Conservation (phyloP, 1,140 invertebrate genomes). For the Harpegnathos saltator region DNA sequence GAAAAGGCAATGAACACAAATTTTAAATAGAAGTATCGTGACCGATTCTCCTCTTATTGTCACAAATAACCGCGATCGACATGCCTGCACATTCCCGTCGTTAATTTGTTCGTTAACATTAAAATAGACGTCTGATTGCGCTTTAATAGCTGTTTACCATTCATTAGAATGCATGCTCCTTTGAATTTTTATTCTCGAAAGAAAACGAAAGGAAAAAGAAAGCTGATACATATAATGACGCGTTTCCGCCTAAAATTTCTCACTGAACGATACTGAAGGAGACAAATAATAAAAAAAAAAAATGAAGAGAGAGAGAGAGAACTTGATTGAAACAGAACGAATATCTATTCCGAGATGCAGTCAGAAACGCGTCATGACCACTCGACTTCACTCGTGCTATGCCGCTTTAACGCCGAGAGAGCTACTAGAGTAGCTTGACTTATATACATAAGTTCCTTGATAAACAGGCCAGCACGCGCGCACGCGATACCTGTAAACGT, state of each 20-base stretch:
- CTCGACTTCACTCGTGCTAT: neutral
- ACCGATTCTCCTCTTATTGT: neutral
- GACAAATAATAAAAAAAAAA: neutral
- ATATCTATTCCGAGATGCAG: neutral
- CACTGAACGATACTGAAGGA: neutral
- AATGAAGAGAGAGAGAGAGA: too few species aligned
- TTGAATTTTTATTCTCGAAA: neutral
- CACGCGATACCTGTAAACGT: constrained; percentile 37
- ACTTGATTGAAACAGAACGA: neutral
- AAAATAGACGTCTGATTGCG: constrained; percentile 15
- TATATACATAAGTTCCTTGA: constrained; percentile 59
- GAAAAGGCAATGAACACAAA: constrained; percentile 51
- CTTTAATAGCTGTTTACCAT: neutral
- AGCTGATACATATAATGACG: neutral
- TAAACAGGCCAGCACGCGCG: constrained; percentile 62
- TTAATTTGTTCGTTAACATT: constrained; percentile 16
- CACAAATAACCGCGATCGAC: constrained; percentile 34
- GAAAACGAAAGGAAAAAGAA: too few species aligned
- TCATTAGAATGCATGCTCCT: neutral
- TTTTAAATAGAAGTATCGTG: constrained; percentile 37
- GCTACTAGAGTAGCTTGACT: constrained; percentile 11
- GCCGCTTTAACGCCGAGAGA: neutral
- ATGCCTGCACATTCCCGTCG: constrained; percentile 10
- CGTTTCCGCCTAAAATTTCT: too few species aligned
- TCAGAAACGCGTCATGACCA: neutral